Percentiles rank a stretch among this genome's conserved stretches.
Evolutionary conservation across 2,797 vertebrate genomes (phyloP).

Genomic region (Enteromius mattozi): DNA sequence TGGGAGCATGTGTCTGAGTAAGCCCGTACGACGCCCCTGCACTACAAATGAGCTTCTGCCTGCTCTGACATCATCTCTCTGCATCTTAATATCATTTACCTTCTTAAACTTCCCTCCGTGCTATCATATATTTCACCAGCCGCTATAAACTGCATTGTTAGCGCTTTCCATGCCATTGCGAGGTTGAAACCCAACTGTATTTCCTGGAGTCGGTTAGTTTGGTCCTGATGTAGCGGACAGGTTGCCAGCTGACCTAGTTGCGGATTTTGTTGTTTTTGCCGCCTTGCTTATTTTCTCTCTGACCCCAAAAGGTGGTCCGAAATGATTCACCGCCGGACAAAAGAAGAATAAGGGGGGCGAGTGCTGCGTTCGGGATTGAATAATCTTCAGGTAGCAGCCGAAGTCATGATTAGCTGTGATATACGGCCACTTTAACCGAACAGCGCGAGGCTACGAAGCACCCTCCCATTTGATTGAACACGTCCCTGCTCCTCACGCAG

Average conservation of each 20-base stretch:
- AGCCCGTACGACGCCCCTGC: constrained; percentile 86
- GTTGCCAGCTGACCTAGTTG: constrained; percentile 54
- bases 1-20: constrained; percentile 98
- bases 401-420: constrained; percentile 42
- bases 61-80: constrained; percentile 59
- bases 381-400: constrained; percentile 30
- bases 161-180: not conserved
- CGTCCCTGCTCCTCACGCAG: constrained; percentile 52
- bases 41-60: constrained; percentile 81
- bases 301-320: constrained; percentile 45
- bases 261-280: constrained; percentile 53
- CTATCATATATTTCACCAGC: constrained; percentile 28
- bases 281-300: constrained; percentile 7
- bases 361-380: constrained; percentile 3
- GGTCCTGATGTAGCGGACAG: constrained; percentile 29
- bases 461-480: constrained; percentile 72
- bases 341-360: constrained; percentile 13
- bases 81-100: constrained; percentile 66
- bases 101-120: constrained; percentile 51
- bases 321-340: constrained; percentile 36
- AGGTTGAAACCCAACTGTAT: not conserved
- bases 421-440: constrained; percentile 48
- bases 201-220: not conserved
- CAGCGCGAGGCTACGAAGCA: constrained; percentile 57
- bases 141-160: constrained; percentile 11